Conservation (phyloP, 1,140 invertebrate genomes). For the Caenorhabditis inopinata region DNA sequence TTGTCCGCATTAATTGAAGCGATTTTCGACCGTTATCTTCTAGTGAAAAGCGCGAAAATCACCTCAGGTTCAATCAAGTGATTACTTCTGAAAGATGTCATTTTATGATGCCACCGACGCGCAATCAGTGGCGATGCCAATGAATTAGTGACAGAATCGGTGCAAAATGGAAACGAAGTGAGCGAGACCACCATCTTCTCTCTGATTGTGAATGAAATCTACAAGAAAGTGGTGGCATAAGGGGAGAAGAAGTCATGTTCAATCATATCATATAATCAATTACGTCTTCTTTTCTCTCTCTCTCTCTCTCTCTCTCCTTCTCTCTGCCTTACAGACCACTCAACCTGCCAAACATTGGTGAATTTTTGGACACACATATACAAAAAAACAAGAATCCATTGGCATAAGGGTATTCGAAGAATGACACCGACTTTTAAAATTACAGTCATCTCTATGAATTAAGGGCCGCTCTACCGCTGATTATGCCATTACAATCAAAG, state of each 20-base stretch:
- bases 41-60: slow-evolving; percentile 15
- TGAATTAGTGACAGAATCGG: slow-evolving; percentile 30
- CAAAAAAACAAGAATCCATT: slow-evolving; percentile 29
- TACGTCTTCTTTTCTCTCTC: slow-evolving; percentile 25
- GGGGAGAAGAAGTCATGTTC: slow-evolving; percentile 12
- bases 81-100: slow-evolving; percentile 27
- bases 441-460: neutral
- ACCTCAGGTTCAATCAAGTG: slow-evolving; percentile 25
- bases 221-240: neutral
- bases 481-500: slow-evolving; percentile 18
- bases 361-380: slow-evolving; percentile 11
- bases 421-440: slow-evolving; percentile 13
- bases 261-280: slow-evolving; percentile 34
- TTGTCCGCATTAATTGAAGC: neutral
- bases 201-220: slow-evolving; percentile 11
- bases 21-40: slow-evolving; percentile 23
- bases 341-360: neutral
- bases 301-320: neutral
- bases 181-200: slow-evolving; percentile 7
- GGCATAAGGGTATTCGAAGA: slow-evolving; percentile 20
- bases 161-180: slow-evolving; percentile 30
- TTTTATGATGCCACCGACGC: slow-evolving; percentile 7
- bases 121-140: neutral
- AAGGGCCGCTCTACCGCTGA: neutral
- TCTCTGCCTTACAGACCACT: neutral